Base-by-base conservation (phyloP, 2,113 vertebrate genomes). In the Gallinago jamesoni region DNA sequence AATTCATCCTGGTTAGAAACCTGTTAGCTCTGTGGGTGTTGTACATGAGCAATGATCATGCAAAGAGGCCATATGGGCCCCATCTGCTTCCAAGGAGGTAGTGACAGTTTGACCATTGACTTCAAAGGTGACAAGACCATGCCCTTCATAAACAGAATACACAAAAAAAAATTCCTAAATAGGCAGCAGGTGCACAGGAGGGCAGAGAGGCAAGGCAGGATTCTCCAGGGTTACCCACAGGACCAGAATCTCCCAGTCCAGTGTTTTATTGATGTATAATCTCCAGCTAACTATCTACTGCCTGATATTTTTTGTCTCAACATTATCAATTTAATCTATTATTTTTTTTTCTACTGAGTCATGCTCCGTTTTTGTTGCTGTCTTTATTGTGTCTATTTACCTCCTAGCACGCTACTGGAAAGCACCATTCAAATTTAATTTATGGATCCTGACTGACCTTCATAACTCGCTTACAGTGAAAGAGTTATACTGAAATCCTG, bases 51-150 rank as follows among this genome's bases (percentile, higher is more conserved):
- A 94, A 94, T 93, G 93, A 93, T 76, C 68, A 86, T 74, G 76
- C 91, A 70, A 94, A 77, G 56, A 92, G 68, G 56, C 94, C 95
- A 94, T 94, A 95, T 95, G 96, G 75, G 75, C 91, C 52, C 94
- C 93, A 95, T 95, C 95, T 92, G 93, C 76, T 95, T 89, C 73
- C 80, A 87, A 83, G 72, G 66, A 92, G 70, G 31, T 90, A 94
- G 92, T 55, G 55, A 74, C 3, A 19, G 31, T 94, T 84, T 94
- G 96, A 95, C 90, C 95, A 90, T 68, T 89, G 94, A 86, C 93
- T 95, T 95, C 68, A 86, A 77, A 94, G 52, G 89, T 81, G 94
- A 81, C 31, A 55, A 92, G 64, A 82, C 48, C 43, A 55, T 39
- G 64, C 43, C 83, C 84, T 93, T 94, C 72, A 92, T 30, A 84